Percentiles rank a stretch among this genome's conserved stretches.
Evolutionary conservation across 2,797 vertebrate species (phyloP).

Genomic region (Galago senegalensis): DNA sequence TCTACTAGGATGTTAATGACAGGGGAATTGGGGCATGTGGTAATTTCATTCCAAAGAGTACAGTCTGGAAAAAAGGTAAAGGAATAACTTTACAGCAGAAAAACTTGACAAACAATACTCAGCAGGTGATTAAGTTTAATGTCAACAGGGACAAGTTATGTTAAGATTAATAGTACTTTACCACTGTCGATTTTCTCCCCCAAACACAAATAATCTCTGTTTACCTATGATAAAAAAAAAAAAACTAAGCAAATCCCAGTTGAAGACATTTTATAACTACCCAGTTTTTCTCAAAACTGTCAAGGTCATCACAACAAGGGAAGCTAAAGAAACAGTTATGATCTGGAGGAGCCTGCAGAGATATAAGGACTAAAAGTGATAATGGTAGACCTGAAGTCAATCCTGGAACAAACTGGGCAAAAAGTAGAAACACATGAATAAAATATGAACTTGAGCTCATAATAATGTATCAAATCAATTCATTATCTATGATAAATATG

Average conservation of each 20-base stretch:
- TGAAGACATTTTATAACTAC: not conserved
- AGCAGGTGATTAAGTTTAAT: not conserved
- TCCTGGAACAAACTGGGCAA: not conserved
- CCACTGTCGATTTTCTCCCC: not conserved
- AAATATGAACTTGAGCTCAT: not conserved
- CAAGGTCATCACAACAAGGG: not conserved
- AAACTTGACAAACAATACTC: not conserved
- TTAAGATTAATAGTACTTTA: not conserved
- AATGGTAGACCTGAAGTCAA: not conserved
- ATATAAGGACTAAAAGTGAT: not conserved
- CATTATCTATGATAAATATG: not conserved
- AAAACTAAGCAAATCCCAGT: not conserved
- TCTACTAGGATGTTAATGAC: not conserved
- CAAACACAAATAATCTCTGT: not conserved
- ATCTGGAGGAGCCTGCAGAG: not conserved
- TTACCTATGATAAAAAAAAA: not conserved
- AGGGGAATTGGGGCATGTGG: no score
- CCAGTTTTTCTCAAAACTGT: not conserved
- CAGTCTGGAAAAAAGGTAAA: not conserved
- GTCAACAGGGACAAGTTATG: not conserved
- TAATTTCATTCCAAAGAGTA: not conserved
- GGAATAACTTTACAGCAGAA: not conserved
- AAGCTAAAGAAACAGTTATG: not conserved
- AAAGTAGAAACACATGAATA: not conserved
- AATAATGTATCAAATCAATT: not conserved